Evolutionary conservation across 2,797 vertebrate species (phyloP), one percentile per base, ranked within the genome.

Genomic region (Lateolabrax maculatus): DNA sequence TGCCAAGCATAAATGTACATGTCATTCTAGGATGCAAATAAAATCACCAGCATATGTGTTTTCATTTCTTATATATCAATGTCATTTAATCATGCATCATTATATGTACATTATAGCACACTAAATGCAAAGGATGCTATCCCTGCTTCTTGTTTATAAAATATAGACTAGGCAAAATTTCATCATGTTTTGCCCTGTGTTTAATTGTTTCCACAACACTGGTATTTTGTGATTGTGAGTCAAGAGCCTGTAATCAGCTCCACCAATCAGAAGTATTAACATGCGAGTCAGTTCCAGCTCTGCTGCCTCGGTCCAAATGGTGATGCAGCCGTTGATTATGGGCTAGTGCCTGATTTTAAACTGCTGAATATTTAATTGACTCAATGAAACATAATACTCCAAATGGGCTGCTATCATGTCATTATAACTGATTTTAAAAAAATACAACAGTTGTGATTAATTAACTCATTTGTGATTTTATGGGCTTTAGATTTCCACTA

Each of bases 301-400:
- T 25, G 80, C 79, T 84, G 81, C 68, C 48, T 87, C 58, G 3
- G 67, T 77, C 82, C 89, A 88, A 88, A 86, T 84, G 75, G 62
- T 79, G 83, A 85, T 71, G 77, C 70, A 44, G 84, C 84, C 79
- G 74, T 71, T 89, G 83, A 90, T 92, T 85, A 89, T 71, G 80
- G 85, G 63, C 66, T 75, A 49, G 77, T 74, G 88, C 74, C 75
- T 80, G 86, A 84, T 85, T 86, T 88, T 75, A 74, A 80, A 88
- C 75, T 77, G 86, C 74, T 87, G 74, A 83, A 85, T 81, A 83
- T 90, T 80, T 86, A 87, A 89, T 87, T 79, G 77, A 80, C 75
- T 79, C 34, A 57, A 36, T 75, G 57, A 79, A 87, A 90, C 73
- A 46, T 77, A 74, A 78, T 77, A 75, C 70, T 84, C 71, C 29